These are phyloP conservation scores for Cisticola juncidis DNA, from an alignment of 2,113 vertebrate genomes.

Conservation along the genomic window DNA sequence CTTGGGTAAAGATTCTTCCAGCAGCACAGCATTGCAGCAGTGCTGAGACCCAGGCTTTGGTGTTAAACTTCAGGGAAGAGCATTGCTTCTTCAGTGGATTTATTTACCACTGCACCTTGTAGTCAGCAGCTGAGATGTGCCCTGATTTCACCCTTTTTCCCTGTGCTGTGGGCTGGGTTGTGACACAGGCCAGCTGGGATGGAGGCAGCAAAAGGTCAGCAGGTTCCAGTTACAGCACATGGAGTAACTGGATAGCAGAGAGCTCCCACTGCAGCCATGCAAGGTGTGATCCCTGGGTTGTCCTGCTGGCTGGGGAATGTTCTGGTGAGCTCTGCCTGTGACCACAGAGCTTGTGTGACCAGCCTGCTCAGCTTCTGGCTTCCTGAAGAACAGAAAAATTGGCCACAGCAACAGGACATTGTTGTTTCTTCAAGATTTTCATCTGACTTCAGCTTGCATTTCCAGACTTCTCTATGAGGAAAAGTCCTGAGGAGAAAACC, in stretches of 20 bases:
- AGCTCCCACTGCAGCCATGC: background rate
- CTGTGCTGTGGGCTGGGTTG: background rate
- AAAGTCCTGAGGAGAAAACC: background rate
- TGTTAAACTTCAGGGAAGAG: background rate
- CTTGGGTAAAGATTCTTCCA: background rate
- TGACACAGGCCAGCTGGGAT: background rate
- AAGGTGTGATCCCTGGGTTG: background rate
- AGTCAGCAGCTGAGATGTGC: background rate
- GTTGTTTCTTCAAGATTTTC: background rate
- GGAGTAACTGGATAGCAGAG: conserved; percentile 40
- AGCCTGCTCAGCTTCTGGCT: background rate
- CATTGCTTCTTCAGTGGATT: background rate
- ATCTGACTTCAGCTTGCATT: background rate
- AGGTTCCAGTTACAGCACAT: conserved; percentile 14
- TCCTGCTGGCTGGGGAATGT: background rate
- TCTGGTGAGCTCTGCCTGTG: background rate
- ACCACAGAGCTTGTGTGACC: background rate
- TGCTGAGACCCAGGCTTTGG: background rate
- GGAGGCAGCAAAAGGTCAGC: conserved; percentile 43
- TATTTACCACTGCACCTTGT: background rate
- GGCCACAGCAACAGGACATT: background rate
- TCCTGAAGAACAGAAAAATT: background rate
- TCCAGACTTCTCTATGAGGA: background rate
- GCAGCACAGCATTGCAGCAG: background rate
- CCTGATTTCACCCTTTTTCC: background rate